Conservation (phyloP, 1,140 invertebrate genomes). For the Chrysomallon squamiferum region DNA sequence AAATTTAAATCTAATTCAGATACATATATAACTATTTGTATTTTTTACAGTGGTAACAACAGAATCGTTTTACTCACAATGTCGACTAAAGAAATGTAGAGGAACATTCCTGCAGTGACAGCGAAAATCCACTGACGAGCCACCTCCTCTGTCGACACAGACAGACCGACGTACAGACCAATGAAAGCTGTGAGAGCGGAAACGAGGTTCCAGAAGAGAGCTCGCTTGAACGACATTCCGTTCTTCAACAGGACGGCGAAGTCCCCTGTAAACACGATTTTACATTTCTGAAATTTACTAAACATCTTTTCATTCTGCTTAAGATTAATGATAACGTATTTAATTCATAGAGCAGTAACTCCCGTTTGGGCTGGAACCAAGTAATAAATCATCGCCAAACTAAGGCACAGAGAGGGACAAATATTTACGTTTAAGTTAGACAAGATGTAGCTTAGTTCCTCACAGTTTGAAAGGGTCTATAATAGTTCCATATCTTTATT, state of each 20-base stretch:
- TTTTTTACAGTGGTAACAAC: too few relatives aligned
- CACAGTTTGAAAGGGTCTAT: too few relatives aligned
- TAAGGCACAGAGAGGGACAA: too few relatives aligned
- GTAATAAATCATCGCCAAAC: too few relatives aligned
- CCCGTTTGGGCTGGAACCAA: too few relatives aligned
- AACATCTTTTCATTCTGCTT: constrained; percentile 6
- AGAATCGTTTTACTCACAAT: constrained; percentile 71
- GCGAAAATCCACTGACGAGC: constrained; percentile 69
- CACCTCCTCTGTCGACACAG: constrained; percentile 45
- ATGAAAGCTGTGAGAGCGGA: constrained; percentile 73
- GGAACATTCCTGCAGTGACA: constrained; percentile 71
- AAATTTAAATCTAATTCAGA: too few relatives aligned
- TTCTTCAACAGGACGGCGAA: constrained; percentile 91
- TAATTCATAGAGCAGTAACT: neutral
- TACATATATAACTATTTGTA: too few relatives aligned
- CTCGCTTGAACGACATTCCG: constrained; percentile 73
- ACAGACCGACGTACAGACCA: constrained; percentile 70
- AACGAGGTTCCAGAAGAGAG: constrained; percentile 72
- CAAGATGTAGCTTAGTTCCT: too few relatives aligned
- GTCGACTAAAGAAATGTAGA: constrained; percentile 71
- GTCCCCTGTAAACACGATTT: constrained; percentile 75
- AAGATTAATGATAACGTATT: neutral
- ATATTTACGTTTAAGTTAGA: too few relatives aligned
- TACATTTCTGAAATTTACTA: neutral
- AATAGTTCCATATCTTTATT: too few relatives aligned